Evolutionary conservation across 2,888 invertebrate species (phyloP).

Genomic region (Norana najaformis): DNA sequence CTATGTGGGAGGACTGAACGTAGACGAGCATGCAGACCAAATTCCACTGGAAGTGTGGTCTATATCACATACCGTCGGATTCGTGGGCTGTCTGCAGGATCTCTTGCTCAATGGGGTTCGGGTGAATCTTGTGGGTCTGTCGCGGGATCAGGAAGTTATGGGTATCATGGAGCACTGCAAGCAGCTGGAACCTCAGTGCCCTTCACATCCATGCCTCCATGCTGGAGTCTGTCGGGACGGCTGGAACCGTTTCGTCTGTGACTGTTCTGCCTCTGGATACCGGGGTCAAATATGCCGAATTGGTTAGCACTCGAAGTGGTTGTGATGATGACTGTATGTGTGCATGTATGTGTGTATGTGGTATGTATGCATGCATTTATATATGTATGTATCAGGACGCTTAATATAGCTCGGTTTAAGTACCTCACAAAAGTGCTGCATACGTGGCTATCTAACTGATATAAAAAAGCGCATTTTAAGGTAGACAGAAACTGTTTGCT

Average conservation of each 20-base stretch:
- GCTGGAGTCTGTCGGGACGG: conserved; percentile 86
- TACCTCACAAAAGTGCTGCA: too few relatives aligned
- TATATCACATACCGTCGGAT: conserved; percentile 83
- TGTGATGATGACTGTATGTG: neutral
- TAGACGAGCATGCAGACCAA: neutral
- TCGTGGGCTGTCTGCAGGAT: conserved; percentile 90
- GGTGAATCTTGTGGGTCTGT: conserved; percentile 84
- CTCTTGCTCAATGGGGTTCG: conserved; percentile 84
- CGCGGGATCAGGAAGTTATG: conserved; percentile 87
- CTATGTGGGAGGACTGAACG: conserved; percentile 22
- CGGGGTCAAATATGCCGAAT: conserved; percentile 89
- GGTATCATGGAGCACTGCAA: conserved; percentile 83
- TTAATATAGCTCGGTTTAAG: too few relatives aligned
- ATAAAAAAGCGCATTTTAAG: neutral
- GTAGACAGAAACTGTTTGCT: too few relatives aligned
- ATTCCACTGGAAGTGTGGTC: conserved; percentile 66
- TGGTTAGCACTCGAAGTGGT: conserved; percentile 66
- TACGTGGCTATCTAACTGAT: too few relatives aligned
- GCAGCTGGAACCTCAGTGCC: conserved; percentile 68
- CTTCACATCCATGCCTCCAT: conserved; percentile 85
- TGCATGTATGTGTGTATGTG: neutral
- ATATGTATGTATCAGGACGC: neutral
- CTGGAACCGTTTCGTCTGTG: conserved; percentile 92
- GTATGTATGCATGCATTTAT: neutral
- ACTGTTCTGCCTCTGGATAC: conserved; percentile 84